Percentiles rank a stretch among this genome's conserved stretches.
Evolutionary conservation across 2,113 vertebrate genomes (phyloP).

Genomic region (Prinia subflava): DNA sequence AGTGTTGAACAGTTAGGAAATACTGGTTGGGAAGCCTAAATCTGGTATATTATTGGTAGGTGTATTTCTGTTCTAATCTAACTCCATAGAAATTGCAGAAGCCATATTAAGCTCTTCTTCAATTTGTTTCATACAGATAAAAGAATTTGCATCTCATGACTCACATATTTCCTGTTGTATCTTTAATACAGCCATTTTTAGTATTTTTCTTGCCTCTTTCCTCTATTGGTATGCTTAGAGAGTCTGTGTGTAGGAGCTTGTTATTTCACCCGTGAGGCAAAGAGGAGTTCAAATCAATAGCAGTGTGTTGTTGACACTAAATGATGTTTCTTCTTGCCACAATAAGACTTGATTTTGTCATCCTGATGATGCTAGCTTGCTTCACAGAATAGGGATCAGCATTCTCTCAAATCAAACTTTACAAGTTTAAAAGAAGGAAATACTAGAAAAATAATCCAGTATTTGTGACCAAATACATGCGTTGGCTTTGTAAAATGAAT

Average conservation of each 20-base stretch:
- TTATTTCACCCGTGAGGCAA: constrained; percentile 61
- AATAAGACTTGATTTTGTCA: constrained; percentile 67
- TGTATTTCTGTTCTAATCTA: constrained; percentile 67
- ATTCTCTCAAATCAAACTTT: constrained; percentile 6
- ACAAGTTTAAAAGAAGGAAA: constrained; percentile 3
- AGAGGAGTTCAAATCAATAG: constrained; percentile 59
- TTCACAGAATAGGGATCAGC: constrained; percentile 42
- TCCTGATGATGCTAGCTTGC: constrained; percentile 43
- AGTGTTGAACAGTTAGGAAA: not conserved
- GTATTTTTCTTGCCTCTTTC: constrained; percentile 45
- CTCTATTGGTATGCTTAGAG: constrained; percentile 46
- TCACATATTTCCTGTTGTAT: constrained; percentile 65
- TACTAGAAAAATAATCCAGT: constrained; percentile 15
- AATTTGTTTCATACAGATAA: constrained; percentile 50
- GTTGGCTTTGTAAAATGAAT: not conserved
- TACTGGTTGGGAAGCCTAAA: constrained; percentile 14
- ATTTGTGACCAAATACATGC: not conserved
- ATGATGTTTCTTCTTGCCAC: constrained; percentile 45
- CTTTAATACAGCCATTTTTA: constrained; percentile 66
- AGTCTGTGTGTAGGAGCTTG: constrained; percentile 42
- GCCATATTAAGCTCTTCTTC: constrained; percentile 57
- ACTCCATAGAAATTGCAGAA: constrained; percentile 56
- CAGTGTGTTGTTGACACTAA: constrained; percentile 47
- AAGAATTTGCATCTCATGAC: constrained; percentile 66
- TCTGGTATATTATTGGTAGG: constrained; percentile 49